These are phyloP conservation scores for Nymphalis io DNA, from an alignment of 1,140 invertebrate genomes.

Conservation along the genomic window DNA sequence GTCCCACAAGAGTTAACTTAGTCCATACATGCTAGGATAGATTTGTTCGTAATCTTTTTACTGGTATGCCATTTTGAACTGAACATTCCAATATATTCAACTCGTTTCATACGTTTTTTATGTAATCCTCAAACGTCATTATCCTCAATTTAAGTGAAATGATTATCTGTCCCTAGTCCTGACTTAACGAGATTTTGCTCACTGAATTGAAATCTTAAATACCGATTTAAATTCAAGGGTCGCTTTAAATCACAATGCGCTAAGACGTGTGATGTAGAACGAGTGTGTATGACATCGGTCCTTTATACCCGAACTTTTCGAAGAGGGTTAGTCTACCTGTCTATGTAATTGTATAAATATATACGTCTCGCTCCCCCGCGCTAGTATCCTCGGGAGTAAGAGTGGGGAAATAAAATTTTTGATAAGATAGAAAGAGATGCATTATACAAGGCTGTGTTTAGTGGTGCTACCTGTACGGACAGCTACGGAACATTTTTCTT, in stretches of 20 bases:
- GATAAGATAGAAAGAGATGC: slow-evolving; percentile 6
- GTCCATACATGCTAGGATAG: too few species aligned
- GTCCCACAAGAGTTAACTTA: too few species aligned
- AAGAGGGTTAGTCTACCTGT: slow-evolving; percentile 30
- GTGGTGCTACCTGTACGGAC: neutral
- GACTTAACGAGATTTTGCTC: slow-evolving; percentile 24
- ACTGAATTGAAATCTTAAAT: slow-evolving; percentile 42
- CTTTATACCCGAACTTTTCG: slow-evolving; percentile 29
- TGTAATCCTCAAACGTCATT: neutral
- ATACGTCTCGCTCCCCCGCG: neutral
- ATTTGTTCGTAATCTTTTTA: neutral
- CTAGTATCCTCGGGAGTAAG: neutral
- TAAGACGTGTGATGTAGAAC: slow-evolving; percentile 43
- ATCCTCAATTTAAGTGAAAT: slow-evolving; percentile 7
- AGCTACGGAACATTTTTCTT: slow-evolving; percentile 8
- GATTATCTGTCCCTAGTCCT: slow-evolving; percentile 4
- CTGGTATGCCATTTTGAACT: neutral
- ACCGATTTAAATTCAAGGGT: slow-evolving; percentile 44
- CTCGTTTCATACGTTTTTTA: slow-evolving; percentile 17
- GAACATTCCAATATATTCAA: slow-evolving; percentile 1
- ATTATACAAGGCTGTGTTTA: slow-evolving; percentile 1
- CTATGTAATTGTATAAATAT: slow-evolving; percentile 3
- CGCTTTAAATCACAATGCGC: slow-evolving; percentile 60
- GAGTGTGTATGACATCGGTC: slow-evolving; percentile 34
- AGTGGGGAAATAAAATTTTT: slow-evolving; percentile 3